Conservation (phyloP, 2,113 vertebrate species). For the Gasterosteus nipponicus region DNA sequence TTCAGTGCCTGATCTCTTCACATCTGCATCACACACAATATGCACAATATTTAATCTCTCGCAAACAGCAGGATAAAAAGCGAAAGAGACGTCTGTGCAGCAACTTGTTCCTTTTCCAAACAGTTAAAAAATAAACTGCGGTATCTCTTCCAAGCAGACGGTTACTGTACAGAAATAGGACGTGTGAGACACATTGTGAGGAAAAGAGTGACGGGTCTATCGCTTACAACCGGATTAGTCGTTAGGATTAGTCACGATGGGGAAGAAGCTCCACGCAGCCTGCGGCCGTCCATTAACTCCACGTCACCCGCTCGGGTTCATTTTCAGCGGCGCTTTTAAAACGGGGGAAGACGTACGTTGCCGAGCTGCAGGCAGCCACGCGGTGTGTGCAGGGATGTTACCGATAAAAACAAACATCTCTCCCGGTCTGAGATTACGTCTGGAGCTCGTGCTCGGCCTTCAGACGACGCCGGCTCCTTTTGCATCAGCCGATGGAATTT, state of each 20-base stretch:
- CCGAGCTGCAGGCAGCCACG: conserved; percentile 9
- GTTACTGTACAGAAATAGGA: conserved; percentile 46
- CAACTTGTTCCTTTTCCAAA: conserved; percentile 20
- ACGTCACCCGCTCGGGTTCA: conserved; percentile 33
- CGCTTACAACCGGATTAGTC: conserved; percentile 71
- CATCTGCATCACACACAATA: background rate
- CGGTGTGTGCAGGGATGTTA: conserved; percentile 12
- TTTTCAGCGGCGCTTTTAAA: conserved; percentile 24
- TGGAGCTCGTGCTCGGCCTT: conserved; percentile 10
- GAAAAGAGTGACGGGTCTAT: conserved; percentile 49
- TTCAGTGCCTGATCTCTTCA: background rate
- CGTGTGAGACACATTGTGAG: conserved; percentile 30
- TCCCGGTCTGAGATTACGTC: conserved; percentile 4
- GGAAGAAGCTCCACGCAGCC: conserved; percentile 44
- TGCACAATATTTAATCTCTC: background rate
- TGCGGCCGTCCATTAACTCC: conserved; percentile 48
- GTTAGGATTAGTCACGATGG: conserved; percentile 67
- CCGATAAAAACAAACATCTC: conserved; percentile 4
- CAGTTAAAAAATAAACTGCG: conserved; percentile 17
- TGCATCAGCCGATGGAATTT: conserved; percentile 7
- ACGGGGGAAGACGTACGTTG: conserved; percentile 24
- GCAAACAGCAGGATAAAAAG: background rate
- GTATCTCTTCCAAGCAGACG: conserved; percentile 54
- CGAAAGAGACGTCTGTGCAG: background rate
- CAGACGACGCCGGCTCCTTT: background rate